phyloP scores from a whole-genome alignment of 2,797 vertebrate genomes.

The Poeciliopsis paucimaculata region DNA sequence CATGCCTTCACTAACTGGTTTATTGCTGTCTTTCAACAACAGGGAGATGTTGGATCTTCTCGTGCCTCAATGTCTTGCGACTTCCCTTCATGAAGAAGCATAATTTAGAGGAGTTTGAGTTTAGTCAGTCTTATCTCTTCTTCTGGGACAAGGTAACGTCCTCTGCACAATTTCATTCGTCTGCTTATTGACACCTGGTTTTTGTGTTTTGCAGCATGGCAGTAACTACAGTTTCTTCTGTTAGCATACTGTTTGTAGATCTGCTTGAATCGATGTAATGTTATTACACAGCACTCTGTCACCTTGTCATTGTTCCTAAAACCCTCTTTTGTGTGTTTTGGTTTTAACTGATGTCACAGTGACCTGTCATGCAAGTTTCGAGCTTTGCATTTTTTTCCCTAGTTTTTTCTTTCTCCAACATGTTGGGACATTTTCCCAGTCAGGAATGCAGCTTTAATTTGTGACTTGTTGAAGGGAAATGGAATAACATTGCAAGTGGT shows the following conservation, averaged over 20 bases:
- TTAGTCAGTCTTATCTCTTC: slow-evolving; percentile 97
- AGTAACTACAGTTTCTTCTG: background rate
- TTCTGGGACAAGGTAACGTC: slow-evolving; percentile 96
- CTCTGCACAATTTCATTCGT: background rate
- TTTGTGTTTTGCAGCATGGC: background rate
- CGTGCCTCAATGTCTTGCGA: slow-evolving; percentile 97
- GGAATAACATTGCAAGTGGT: background rate
- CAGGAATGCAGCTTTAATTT: background rate
- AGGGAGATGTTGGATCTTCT: slow-evolving; percentile 99
- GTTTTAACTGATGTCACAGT: slow-evolving; percentile 39
- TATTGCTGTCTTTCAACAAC: slow-evolving; percentile 20
- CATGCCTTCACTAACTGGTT: background rate
- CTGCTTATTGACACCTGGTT: background rate
- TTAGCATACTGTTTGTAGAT: background rate
- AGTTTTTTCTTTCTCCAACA: background rate
- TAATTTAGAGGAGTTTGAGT: slow-evolving; percentile 98
- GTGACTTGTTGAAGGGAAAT: background rate
- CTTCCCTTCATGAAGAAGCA: slow-evolving; percentile 98
- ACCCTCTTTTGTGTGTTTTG: slow-evolving; percentile 60
- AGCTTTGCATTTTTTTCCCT: background rate
- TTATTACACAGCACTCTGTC: slow-evolving; percentile 30
- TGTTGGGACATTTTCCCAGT: slow-evolving; percentile 1
- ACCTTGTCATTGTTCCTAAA: slow-evolving; percentile 63
- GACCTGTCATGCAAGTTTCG: slow-evolving; percentile 24
- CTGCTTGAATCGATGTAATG: slow-evolving; percentile 13